Evolutionary conservation across 1,140 invertebrate genomes (phyloP).

Genomic region (Drosophila kepulauana): DNA sequence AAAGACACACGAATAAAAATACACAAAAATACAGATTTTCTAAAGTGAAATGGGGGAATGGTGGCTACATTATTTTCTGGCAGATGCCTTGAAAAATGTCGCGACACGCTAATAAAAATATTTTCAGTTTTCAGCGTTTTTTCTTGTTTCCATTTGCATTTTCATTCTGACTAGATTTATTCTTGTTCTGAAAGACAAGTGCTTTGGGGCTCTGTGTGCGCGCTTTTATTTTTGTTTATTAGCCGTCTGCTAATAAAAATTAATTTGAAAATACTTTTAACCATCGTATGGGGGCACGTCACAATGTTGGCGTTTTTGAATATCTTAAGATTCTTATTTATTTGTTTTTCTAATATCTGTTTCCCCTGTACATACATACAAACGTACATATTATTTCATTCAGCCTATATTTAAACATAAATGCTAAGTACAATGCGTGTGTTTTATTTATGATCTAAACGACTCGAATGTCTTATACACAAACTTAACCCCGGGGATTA

Average conservation of each 20-base stretch:
- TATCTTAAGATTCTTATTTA: constrained; percentile 78
- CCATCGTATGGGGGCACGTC: constrained; percentile 44
- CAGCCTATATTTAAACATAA: constrained; percentile 46
- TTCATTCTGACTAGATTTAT: constrained; percentile 57
- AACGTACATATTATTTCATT: constrained; percentile 26
- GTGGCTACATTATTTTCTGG: constrained; percentile 63
- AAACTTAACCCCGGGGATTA: constrained; percentile 38
- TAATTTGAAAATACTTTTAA: constrained; percentile 83
- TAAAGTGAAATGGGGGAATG: constrained; percentile 70
- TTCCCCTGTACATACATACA: constrained; percentile 34
- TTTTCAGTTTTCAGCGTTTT: constrained; percentile 11
- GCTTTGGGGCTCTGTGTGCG: constrained; percentile 22
- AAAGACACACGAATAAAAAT: constrained; percentile 73
- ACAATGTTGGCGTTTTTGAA: constrained; percentile 26
- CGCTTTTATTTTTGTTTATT: constrained; percentile 76
- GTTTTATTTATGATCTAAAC: constrained; percentile 70
- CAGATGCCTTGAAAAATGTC: constrained; percentile 74
- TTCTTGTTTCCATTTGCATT: constrained; percentile 28
- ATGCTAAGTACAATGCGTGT: constrained; percentile 54
- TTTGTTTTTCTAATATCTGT: constrained; percentile 75
- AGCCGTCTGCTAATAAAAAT: constrained; percentile 77
- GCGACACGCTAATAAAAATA: constrained; percentile 81
- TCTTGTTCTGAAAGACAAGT: constrained; percentile 48
- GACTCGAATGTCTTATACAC: constrained; percentile 50
- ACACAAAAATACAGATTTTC: constrained; percentile 21